Percentiles rank a stretch among this genome's conserved stretches.
These are phyloP conservation scores for Acridotheres tristis DNA, from an alignment of 2,797 vertebrate species.

Conservation along the genomic window DNA sequence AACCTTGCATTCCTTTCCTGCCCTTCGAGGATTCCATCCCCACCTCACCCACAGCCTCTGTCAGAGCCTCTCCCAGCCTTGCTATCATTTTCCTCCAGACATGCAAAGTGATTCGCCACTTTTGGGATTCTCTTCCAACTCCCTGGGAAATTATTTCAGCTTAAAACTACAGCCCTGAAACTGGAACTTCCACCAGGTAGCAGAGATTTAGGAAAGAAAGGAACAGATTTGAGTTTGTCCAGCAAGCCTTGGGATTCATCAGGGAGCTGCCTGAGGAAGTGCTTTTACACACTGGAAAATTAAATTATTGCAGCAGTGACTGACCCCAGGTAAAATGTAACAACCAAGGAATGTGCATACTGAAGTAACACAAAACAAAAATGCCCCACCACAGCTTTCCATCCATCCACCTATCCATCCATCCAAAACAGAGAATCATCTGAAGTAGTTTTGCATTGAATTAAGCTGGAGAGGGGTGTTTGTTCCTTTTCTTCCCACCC, in stretches of 20 bases:
- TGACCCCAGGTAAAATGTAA: background rate
- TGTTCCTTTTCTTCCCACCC: background rate
- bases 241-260: background rate
- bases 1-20: background rate
- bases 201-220: background rate
- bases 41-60: background rate
- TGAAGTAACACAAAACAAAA: background rate
- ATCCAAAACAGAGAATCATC: background rate
- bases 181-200: background rate
- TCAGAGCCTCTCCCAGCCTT: background rate
- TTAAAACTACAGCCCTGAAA: background rate
- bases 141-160: background rate
- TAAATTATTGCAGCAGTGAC: background rate
- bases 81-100: background rate
- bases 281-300: background rate
- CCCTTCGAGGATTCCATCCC: background rate
- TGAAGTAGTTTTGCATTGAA: background rate
- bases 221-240: background rate
- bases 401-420: no score
- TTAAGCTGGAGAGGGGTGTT: background rate
- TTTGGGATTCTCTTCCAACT: background rate
- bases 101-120: background rate
- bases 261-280: background rate
- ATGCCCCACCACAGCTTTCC: accelerated
- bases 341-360: accelerated